These are phyloP conservation scores for Sarcophaga subvicina DNA, from an alignment of 2,888 invertebrate genomes.

Conservation along the genomic window DNA sequence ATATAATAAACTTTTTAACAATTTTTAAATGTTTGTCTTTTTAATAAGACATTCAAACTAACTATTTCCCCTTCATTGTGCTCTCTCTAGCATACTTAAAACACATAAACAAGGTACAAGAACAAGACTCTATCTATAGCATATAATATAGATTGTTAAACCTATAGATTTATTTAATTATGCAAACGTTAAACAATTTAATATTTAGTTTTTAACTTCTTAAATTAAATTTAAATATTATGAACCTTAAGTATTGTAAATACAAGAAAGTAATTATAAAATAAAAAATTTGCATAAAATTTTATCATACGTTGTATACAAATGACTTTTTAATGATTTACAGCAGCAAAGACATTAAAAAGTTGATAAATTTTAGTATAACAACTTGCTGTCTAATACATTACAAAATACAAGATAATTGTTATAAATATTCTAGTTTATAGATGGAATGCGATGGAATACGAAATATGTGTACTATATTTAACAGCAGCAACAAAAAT, in stretches of 20 bases:
- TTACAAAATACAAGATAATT: neutral
- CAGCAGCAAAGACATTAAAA: conserved; percentile 9
- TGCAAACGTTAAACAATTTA: no score
- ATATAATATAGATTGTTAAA: no score
- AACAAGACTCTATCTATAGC: no score
- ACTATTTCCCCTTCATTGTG: no score
- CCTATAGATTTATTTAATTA: no score
- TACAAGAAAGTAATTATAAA: neutral
- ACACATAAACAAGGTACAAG: no score
- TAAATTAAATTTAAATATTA: no score
- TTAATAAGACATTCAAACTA: no score
- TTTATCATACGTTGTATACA: neutral
- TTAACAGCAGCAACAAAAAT: neutral
- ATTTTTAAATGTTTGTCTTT: no score
- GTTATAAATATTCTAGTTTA: neutral
- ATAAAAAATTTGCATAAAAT: neutral
- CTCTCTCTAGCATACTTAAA: no score
- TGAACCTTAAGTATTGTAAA: neutral
- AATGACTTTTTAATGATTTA: conserved; percentile 51
- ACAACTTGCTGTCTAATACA: neutral
- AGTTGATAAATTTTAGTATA: conserved; percentile 10
- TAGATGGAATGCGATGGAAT: conserved; percentile 1
- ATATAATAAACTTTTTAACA: no score
- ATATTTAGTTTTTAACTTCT: no score
- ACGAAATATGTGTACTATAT: neutral